phyloP scores from a whole-genome alignment of 1,140 invertebrate species.

The Cydia amplana region DNA sequence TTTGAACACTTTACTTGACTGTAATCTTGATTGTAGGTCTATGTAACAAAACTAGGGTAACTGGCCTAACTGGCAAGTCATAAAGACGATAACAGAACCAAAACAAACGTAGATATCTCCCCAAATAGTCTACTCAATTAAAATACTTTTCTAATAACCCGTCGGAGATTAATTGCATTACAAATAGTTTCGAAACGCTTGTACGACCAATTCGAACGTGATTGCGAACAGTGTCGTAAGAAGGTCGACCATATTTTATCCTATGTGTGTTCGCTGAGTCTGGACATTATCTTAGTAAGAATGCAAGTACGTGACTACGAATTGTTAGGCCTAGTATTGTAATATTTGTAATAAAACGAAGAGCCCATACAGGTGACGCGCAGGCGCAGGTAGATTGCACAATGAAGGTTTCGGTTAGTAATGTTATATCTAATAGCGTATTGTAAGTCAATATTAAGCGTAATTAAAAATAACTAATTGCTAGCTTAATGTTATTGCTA shows the following conservation, averaged over 20 bases:
- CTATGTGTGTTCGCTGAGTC: slow-evolving; percentile 7
- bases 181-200: slow-evolving; percentile 17
- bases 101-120: background rate
- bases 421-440: background rate
- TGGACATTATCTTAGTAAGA: slow-evolving; percentile 13
- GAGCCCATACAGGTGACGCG: background rate
- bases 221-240: slow-evolving; percentile 25
- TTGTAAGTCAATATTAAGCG: background rate
- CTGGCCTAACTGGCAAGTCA: background rate
- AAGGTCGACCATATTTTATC: slow-evolving; percentile 28
- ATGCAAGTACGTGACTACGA: slow-evolving; percentile 19
- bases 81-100: background rate
- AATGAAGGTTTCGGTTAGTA: background rate
- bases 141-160: slow-evolving; percentile 26
- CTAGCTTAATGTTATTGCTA: too few relatives aligned
- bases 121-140: background rate
- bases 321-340: slow-evolving; percentile 13
- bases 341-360: slow-evolving; percentile 3
- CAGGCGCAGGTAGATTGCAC: slow-evolving; percentile 20
- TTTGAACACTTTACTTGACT: background rate
- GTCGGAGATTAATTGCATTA: slow-evolving; percentile 12
- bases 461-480: too few relatives aligned
- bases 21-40: background rate
- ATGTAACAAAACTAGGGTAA: background rate
- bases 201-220: slow-evolving; percentile 23